Conservation (phyloP, 1,140 invertebrate species). For the Lepidurus packardi region DNA sequence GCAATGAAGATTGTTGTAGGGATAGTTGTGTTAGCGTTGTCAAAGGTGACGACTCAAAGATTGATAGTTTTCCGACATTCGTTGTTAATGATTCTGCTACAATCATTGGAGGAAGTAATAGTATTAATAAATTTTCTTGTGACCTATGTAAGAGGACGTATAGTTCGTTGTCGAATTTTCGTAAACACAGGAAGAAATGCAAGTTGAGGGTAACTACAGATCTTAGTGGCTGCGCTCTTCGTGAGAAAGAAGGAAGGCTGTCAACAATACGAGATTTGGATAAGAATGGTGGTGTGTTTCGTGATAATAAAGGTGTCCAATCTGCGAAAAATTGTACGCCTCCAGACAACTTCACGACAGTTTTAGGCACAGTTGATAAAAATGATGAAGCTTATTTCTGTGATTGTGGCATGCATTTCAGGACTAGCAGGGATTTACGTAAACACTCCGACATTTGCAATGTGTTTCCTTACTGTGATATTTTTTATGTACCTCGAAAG, state of each 20-base stretch:
- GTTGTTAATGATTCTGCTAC: not conserved
- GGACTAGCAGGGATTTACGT: not conserved
- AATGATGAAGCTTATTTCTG: not conserved
- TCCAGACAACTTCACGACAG: not conserved
- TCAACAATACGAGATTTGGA: not conserved
- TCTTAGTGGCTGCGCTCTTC: not conserved
- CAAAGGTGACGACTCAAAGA: not conserved
- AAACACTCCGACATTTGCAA: not conserved
- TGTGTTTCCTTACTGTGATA: not conserved
- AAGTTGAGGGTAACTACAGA: not conserved
- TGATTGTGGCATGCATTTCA: not conserved
- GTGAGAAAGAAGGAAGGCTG: not conserved
- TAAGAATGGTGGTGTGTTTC: not conserved
- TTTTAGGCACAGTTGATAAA: not conserved
- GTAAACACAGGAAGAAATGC: not conserved
- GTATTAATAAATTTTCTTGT: not conserved
- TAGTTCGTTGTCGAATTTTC: not conserved
- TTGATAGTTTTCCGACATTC: not conserved
- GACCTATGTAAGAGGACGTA: not conserved
- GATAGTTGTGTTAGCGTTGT: not conserved
- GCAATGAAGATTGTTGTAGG: not conserved
- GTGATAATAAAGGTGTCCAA: not conserved
- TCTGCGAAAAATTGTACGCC: not conserved
- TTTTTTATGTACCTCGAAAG: not conserved
- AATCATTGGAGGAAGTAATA: not conserved